Evolutionary conservation across 2,797 vertebrate genomes (phyloP), one percentile per base, ranked within the genome.

Genomic region (Coracias cyanogaster): DNA sequence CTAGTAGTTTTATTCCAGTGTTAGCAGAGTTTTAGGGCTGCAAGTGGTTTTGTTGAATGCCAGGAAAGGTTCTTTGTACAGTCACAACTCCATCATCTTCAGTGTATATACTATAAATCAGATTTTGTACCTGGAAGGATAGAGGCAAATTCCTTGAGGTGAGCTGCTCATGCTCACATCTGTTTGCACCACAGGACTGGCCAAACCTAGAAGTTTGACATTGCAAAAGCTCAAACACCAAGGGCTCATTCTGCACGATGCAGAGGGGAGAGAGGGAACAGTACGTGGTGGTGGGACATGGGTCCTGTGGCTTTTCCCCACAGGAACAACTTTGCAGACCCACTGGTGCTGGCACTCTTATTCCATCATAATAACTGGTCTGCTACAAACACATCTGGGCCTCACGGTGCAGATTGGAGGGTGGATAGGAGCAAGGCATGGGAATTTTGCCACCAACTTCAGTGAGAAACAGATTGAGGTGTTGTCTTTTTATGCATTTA

Each of bases 311-410:
- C 29, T 82, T 81, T 48, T 51, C 29, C 31, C 43, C 18, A 5
- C 55, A 45, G 66, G 35, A 35, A 72, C 6, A 2, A 1, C 80
- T 86, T 8, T 4, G 33, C 28, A 89, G 39, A 74, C 3, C 16
- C 2, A 0, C 48, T 76, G 43, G n/a, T 71, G 71, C 15, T 60
- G 60, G 15, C 21, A 49, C 16, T 14, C 12, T 65, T 71, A 8
- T 11, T 73, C 29, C 69, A 5, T 35, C 1, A 0, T 37, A 41
- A 21, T 60, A 48, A 1, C 28, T 21, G 58, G 15, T 28, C 48
- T 88, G 77, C 91, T 88, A 76, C 2, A 46, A 95, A 66, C 80
- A 66, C 77, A 82, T 90, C 91, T 94, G 82, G 77, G 39, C 43
- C 65, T 74, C 8, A 1, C 1, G 1, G 45, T 70, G 60, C 58